A percentile compares a stretch with the other conserved stretches of the same genome.
These are phyloP conservation scores for Agrotis clavis DNA, from an alignment of 2,888 invertebrate species.

Conservation along the genomic window DNA sequence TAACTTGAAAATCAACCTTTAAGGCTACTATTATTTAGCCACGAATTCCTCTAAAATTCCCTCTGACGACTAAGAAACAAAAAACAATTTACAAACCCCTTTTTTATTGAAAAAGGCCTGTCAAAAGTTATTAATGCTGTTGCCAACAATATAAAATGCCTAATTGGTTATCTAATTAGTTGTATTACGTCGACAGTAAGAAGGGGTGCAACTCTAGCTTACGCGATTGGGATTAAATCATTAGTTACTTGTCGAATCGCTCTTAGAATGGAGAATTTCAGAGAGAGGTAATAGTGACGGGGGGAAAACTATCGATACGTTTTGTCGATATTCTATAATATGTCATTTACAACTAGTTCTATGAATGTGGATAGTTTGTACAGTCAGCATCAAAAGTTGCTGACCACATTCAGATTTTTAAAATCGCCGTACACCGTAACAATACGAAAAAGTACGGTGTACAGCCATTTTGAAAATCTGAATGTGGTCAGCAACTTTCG, in stretches of 20 bases:
- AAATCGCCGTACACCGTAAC: too few species aligned
- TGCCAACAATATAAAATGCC: conserved; percentile 38
- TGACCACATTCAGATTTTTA: too few species aligned
- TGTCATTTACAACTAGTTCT: too few species aligned
- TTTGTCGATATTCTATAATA: not conserved
- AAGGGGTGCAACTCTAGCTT: conserved; percentile 39
- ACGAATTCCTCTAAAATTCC: not conserved
- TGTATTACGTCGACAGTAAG: conserved; percentile 8
- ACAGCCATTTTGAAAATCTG: too few species aligned
- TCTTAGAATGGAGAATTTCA: conserved; percentile 26
- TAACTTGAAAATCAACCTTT: too few species aligned
- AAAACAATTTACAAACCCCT: not conserved
- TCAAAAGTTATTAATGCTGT: conserved; percentile 30
- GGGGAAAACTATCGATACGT: conserved; percentile 27
- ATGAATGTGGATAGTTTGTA: too few species aligned
- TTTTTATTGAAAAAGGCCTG: conserved; percentile 21
- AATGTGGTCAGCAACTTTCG: too few species aligned
- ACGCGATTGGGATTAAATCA: conserved; percentile 36
- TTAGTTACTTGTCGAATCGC: conserved; percentile 33
- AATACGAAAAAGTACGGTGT: too few species aligned
- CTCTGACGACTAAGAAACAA: not conserved
- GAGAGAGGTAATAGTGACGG: conserved; percentile 5
- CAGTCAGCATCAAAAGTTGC: too few species aligned
- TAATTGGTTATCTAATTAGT: conserved; percentile 52
- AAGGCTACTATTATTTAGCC: too few species aligned